phyloP scores from a whole-genome alignment of 2,888 invertebrate genomes.

The Rapana venosa region DNA sequence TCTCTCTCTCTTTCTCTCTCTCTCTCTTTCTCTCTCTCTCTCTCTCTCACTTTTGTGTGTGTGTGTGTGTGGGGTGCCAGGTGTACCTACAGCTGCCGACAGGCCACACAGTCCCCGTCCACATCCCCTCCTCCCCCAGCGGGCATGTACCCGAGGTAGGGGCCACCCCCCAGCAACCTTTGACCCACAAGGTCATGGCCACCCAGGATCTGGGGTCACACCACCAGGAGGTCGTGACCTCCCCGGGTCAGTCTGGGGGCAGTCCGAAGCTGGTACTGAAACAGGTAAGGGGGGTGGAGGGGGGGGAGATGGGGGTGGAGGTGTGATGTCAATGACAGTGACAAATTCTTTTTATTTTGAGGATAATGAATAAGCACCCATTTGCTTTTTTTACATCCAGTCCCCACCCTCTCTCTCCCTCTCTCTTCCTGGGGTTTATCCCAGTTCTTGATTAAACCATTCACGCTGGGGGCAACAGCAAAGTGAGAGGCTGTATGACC shows the following conservation, averaged over 20 bases:
- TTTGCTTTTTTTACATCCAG: too few species aligned
- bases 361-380: too few species aligned
- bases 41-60: too few species aligned
- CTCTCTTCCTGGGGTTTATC: too few species aligned
- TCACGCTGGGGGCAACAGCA: too few species aligned
- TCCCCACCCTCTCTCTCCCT: too few species aligned
- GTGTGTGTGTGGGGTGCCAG: too few species aligned
- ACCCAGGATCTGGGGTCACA: conserved; percentile 32
- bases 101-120: conserved; percentile 77
- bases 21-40: too few species aligned
- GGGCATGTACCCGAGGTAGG: conserved; percentile 16
- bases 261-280: conserved; percentile 53
- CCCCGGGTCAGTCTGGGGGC: conserved; percentile 20
- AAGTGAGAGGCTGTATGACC: too few species aligned
- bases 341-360: too few species aligned
- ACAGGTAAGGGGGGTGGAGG: conserved; percentile 46
- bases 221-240: conserved; percentile 37
- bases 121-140: conserved; percentile 58
- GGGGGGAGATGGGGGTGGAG: not conserved
- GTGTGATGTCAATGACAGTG: not conserved
- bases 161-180: conserved; percentile 31
- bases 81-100: conserved; percentile 81
- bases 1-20: too few species aligned
- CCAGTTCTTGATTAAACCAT: too few species aligned
- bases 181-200: conserved; percentile 3